Conservation (phyloP, 2,888 invertebrate genomes). For the Melanophora roralis region DNA sequence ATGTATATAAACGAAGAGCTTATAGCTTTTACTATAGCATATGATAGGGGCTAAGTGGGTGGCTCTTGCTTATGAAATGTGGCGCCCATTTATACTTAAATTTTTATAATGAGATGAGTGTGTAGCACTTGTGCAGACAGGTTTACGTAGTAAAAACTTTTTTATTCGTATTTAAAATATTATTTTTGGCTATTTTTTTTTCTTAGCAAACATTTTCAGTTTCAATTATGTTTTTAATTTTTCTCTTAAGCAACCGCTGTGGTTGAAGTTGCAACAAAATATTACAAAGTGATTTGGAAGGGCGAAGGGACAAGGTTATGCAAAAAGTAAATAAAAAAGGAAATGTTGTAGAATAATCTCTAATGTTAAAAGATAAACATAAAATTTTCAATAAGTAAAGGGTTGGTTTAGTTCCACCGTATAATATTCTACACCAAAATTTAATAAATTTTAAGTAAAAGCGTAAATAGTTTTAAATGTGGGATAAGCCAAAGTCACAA, state of each 20-base stretch:
- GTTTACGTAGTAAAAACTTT: conserved; percentile 1
- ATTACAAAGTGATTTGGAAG: not conserved
- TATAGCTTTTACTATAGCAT: not conserved
- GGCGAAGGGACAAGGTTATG: no score
- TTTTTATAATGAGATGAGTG: not conserved
- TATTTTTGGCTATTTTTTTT: not conserved
- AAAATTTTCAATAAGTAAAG: no score
- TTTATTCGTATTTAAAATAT: not conserved
- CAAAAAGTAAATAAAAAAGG: no score
- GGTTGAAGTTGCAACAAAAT: not conserved
- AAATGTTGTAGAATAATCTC: no score
- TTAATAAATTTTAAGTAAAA: no score
- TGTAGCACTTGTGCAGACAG: not conserved
- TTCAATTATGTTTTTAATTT: conserved; percentile 35
- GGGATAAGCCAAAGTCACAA: no score
- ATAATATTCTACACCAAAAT: no score
- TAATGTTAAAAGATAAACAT: no score
- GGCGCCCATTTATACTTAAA: conserved; percentile 29
- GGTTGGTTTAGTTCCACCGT: no score
- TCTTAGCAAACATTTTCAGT: conserved; percentile 25
- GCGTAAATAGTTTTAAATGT: no score
- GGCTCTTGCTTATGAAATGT: not conserved
- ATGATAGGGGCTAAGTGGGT: conserved; percentile 24
- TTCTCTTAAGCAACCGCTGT: not conserved
- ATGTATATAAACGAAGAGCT: not conserved